Evolutionary conservation across 2,113 vertebrate species (phyloP), one percentile per base, ranked within the genome.

Genomic region (Excalfactoria chinensis): DNA sequence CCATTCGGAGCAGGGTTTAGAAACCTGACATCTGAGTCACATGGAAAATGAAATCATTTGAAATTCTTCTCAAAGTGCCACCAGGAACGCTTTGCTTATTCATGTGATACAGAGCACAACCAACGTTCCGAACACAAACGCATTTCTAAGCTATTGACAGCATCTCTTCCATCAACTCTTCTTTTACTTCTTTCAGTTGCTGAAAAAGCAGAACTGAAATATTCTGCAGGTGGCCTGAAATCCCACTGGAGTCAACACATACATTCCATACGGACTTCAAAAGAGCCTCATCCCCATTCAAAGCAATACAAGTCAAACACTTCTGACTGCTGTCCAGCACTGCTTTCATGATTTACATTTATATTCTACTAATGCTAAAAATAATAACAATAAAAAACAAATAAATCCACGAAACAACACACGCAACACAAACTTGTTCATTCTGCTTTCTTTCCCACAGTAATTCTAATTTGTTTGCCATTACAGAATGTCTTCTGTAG

Each of bases 221-320:
- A 23, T 46, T 40, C 62, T 69, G 64, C 40, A 32, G 6, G 0
- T 19, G 30, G 26, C 16, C 44, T 17, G 7, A 35, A 26, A 26
- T 8, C 35, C 49, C 44, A 7, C 21, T 15, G 53, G 73, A 35
- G 58, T 15, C 63, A 30, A 30, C 17, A 44, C 40, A 19, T 2
- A 5, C 20, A 80, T 19, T 9, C 2, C 32, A 59, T 8, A 56
- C 23, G 22, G 14, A 1, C 11, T 51, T 30, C n/a, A 8, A 5
- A 2, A 11, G 6, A 34, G 7, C 15, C 20, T 32, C 1, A 3
- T 21, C 40, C 49, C 35, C 2, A 0, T 35, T 53, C 37, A 60
- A 71, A 30, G 13, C 22, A 44, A 44, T n/a, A 18, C 13, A 40
- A 32, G 3, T 46, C 25, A 25, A 78, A 59, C 2, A 8, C 21